A percentile compares a stretch with the other conserved stretches of the same genome.
Conservation (phyloP, 2,888 invertebrate genomes). For the Calameuta filiformis region DNA sequence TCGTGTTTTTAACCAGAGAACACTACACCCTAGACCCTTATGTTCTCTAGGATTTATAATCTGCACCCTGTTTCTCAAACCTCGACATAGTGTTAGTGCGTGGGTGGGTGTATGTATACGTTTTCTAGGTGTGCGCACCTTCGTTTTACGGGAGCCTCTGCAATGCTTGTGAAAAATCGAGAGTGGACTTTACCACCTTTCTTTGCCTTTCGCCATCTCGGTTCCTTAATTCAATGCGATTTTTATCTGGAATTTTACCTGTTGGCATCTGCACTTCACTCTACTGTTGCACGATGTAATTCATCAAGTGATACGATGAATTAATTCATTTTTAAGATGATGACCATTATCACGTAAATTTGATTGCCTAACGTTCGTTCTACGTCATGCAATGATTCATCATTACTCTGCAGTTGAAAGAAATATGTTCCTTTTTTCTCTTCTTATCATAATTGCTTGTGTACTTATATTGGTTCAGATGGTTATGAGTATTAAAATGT, state of each 20-base stretch:
- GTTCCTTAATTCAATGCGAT: not conserved
- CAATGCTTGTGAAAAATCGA: not conserved
- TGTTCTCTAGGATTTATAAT: not conserved
- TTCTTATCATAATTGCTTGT: not conserved
- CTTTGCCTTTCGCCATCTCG: not conserved
- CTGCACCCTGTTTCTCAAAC: not conserved
- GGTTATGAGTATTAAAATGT: not conserved
- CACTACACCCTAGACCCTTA: not conserved
- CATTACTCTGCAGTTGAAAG: not conserved
- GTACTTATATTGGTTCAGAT: not conserved
- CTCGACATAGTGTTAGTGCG: not conserved
- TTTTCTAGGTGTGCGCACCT: slow-evolving; percentile 6
- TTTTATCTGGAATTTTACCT: not conserved
- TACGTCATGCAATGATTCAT: not conserved
- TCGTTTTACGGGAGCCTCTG: not conserved
- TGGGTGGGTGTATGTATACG: slow-evolving; percentile 4
- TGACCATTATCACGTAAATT: not conserved
- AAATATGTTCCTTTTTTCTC: not conserved
- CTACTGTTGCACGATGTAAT: not conserved
- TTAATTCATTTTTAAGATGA: not conserved
- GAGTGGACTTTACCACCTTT: not conserved
- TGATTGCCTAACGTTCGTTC: not conserved
- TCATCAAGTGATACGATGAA: not conserved
- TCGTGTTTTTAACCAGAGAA: not conserved
- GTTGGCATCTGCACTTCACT: not conserved